Base-by-base conservation (phyloP, 2,113 vertebrate genomes). In the Typhlomys cinereus region DNA sequence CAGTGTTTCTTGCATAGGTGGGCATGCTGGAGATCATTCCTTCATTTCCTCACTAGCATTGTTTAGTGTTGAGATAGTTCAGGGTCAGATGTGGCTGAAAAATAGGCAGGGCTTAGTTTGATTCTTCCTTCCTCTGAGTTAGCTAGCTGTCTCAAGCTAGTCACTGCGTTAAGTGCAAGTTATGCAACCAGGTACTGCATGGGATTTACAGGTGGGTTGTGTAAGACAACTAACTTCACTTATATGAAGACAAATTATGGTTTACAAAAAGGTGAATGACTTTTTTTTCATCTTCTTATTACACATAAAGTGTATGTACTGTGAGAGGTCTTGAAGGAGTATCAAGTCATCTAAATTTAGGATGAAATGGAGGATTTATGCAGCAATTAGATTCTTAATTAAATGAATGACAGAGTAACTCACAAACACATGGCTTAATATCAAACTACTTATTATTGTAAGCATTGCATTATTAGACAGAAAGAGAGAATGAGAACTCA, bases 301-400 rank as follows among this genome's bases (percentile, higher is more conserved):
- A 39, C 39, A 20, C 27, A 75, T 6, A 31, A 89, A 25, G 27
- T 69, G 15, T 5, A 90, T 64, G 41, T 76, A 54, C 64, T 81
- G 13, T 64, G 21, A 44, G 70, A 39, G 17, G 57, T 89, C 44
- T 91, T 88, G 27, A 62, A 93, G 57, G 21, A 69, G 64, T 80
- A 82, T 91, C 54, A 79, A 52, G 9, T 41, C 27, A 74, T 88
- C 64, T 46, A 86, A 74, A 87, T 74, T 75, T 90, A 66, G 31
- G 41, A 70, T 48, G 62, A 88, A n/a, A 20, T 5, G n/a, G n/a
- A 61, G 41, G 46, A 66, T 27, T 14, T 21, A 59, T 85, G 34
- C 3, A 73, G 41, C 76, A 52, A 21, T n/a, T 44, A 78, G 36
- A 70, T 52, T 69, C 14, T 82, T 74, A 54, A 62, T 89, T 92